A percentile compares a stretch with the other conserved stretches of the same genome.
Conservation (phyloP, 2,888 invertebrate species). For the Fragum sueziense region DNA sequence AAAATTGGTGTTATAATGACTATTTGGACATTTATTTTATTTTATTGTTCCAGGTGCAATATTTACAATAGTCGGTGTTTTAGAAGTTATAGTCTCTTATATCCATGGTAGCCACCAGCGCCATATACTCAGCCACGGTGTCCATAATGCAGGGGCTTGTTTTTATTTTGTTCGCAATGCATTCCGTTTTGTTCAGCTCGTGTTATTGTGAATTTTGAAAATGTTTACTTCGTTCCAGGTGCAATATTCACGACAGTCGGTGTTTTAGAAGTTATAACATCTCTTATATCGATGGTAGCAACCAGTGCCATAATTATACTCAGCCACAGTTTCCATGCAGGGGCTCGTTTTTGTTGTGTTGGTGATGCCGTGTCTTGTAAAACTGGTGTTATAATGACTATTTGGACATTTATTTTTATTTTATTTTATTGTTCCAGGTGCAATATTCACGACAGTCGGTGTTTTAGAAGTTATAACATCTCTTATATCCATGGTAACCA, state of each 20-base stretch:
- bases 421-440: neutral
- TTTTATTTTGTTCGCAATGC: conserved; percentile 43
- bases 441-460: conserved; percentile 40
- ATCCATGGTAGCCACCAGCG: conserved; percentile 33
- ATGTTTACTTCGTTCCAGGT: neutral
- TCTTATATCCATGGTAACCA: conserved; percentile 39
- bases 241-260: conserved; percentile 41
- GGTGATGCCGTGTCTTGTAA: neutral
- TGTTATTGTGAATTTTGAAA: no score
- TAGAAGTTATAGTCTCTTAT: conserved; percentile 42
- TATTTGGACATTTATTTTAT: no score
- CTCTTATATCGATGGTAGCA: conserved; percentile 37
- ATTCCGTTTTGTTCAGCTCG: conserved; percentile 27
- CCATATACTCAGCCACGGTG: conserved; percentile 53
- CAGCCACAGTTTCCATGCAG: conserved; percentile 41
- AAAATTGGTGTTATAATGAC: no score
- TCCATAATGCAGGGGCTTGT: conserved; percentile 47
- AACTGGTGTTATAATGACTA: neutral
- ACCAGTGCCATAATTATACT: conserved; percentile 42
- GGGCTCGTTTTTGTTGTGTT: no score
- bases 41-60: neutral
- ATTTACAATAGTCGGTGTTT: conserved; percentile 41
- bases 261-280: conserved; percentile 38
- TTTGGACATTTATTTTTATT: no score
- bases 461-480: conserved; percentile 40